Evolutionary conservation across 2,888 invertebrate species (phyloP), one percentile per base, ranked within the genome.

Genomic region (Cheilosia grossa): DNA sequence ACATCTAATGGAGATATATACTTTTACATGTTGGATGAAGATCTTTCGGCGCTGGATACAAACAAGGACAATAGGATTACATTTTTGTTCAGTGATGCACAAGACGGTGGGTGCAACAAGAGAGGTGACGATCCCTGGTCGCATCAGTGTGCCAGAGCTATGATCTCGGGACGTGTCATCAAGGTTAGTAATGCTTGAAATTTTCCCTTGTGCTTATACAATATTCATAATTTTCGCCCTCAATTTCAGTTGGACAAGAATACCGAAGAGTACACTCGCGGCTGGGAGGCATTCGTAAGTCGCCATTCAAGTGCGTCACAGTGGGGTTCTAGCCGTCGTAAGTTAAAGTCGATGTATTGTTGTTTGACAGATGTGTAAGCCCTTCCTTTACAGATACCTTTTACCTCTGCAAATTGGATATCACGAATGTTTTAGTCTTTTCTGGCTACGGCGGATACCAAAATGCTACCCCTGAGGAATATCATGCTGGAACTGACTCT

Each of bases 51-150:
- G 2, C 4, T n/a, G 24, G 81, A 85, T 17, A 44, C 67, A n/a
- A 42, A 24, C 1, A 40, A 59, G 13, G 75, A 85, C 61, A 81
- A 85, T 10, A 72, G n/a, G 49, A 51, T 85, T 5, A 58, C 51
- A 0, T 85, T 85, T 7, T 47, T 85, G 81, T 85, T 85, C 37
- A 81, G 53, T 21, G 85, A 85, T 42, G 85, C 85, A 17, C 85
- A 85, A 17, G 70, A 66, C 17, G 85, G 81, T 13, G 59, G 51
- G 0, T 85, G 85, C 51, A 77, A 81, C 13, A 51, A 40, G n/a
- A 51, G 15, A 10, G 27, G 9, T 2, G 56, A 10, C 15, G 85
- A 85, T 17, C 85, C 85, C 15, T 80, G 59, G 64, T 69, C 70
- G 13, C 85, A 85, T 42, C 10, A 49, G 10, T 85, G 85, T n/a